phyloP scores from a whole-genome alignment of 2,113 vertebrate species.

The Nymphicus hollandicus region DNA sequence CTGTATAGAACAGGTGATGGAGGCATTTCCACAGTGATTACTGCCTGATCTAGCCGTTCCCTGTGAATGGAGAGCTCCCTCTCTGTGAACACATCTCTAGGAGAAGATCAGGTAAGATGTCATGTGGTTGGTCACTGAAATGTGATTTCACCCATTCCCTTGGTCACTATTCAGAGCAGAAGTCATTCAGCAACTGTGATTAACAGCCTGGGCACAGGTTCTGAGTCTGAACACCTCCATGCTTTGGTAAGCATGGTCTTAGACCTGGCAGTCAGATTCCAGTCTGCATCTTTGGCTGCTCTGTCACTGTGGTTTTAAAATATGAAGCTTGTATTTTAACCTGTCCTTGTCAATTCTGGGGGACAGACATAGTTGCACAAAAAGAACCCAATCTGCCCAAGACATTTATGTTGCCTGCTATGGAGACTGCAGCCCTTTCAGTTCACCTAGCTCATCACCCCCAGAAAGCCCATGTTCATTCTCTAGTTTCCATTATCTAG shows the following conservation, averaged over 20 bases:
- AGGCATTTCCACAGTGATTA: not conserved
- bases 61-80: not conserved
- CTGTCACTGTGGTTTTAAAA: not conserved
- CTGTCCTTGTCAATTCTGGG: not conserved
- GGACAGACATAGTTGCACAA: not conserved
- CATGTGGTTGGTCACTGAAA: not conserved
- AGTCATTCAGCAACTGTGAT: not conserved
- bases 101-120: not conserved
- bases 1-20: not conserved
- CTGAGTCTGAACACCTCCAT: not conserved
- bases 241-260: not conserved
- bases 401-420: not conserved
- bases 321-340: not conserved
- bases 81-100: not conserved
- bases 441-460: not conserved
- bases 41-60: not conserved
- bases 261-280: not conserved
- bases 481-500: not conserved
- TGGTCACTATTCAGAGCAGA: not conserved
- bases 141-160: not conserved
- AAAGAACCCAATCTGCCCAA: not conserved
- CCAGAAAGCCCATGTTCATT: not conserved
- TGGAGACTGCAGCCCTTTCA: not conserved
- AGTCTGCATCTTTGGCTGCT: not conserved
- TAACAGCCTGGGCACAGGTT: not conserved